Evolutionary conservation across 2,797 vertebrate species (phyloP), one percentile per base, ranked within the genome.

Genomic region (Lutjanus campechanus): DNA sequence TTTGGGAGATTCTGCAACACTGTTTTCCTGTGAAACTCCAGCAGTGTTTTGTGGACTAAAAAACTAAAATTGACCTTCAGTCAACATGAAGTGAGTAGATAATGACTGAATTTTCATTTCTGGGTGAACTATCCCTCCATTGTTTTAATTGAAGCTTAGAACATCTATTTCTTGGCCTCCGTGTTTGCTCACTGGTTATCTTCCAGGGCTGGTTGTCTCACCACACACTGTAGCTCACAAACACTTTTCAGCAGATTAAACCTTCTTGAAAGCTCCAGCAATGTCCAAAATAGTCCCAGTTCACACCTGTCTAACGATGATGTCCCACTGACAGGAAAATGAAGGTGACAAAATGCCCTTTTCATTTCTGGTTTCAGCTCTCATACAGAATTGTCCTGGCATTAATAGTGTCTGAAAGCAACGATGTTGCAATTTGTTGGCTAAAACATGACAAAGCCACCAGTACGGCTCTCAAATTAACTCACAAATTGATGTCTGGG

Each of bases 371-470:
- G 29, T 43, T 59, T 61, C n/a, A n/a, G 9, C 29, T 40, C 36
- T 68, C 15, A 7, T 16, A 25, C 20, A 10, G 40, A 40, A 7
- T 65, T 15, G 12, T 40, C 29, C 11, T 6, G 36, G 8, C n/a
- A 15, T 68, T 22, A 43, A 44, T 51, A 68, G 66, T 17, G n/a
- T 49, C 22, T 65, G 44, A 25, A 44, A 29, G 50, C 15, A 5
- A 6, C 15, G 67, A 46, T 29, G 15, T 53, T 19, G 11, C 4
- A 15, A 3, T 44, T 22, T 41, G 49, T 41, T 49, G 4, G 54
- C 2, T 77, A 53, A 76, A 61, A 36, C 73, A 60, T 19, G 54
- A 46, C 54, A 25, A 58, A 41, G 20, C 41, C 16, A 9, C 7
- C 20, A 29, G 51, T 2, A 7, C 1, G 19, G n/a, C 49, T 44